phyloP scores from a whole-genome alignment of 2,797 vertebrate genomes.

The Mastacembelus armatus region DNA sequence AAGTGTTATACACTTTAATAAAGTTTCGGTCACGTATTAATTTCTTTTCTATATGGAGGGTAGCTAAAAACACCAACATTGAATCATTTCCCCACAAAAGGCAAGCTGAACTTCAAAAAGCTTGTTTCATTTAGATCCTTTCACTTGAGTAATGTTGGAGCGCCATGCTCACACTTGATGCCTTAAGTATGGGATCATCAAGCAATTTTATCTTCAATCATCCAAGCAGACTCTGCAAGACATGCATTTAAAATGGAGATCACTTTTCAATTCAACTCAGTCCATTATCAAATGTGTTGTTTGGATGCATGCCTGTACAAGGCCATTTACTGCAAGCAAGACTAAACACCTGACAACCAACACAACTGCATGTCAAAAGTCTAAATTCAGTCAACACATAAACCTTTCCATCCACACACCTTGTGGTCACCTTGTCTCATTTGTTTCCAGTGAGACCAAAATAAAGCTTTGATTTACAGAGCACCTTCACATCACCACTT shows the following conservation, averaged over 20 bases:
- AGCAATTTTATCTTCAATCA: conserved; percentile 44
- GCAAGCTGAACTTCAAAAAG: too few species aligned
- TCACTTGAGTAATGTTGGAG: too few species aligned
- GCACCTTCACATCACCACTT: too few species aligned
- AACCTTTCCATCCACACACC: background rate
- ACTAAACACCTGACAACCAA: conserved; percentile 33
- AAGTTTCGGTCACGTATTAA: too few species aligned
- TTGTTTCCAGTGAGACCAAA: background rate
- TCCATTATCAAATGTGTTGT: conserved; percentile 46
- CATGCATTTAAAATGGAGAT: conserved; percentile 36
- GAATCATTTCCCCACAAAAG: too few species aligned
- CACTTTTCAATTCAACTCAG: conserved; percentile 48
- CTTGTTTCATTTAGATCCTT: too few species aligned
- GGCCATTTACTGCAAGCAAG: conserved; percentile 21
- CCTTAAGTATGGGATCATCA: conserved; percentile 44
- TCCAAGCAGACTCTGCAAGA: conserved; percentile 23
- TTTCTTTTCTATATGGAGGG: too few species aligned
- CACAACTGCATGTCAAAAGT: conserved; percentile 20
- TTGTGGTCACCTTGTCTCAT: background rate
- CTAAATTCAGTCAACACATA: conserved; percentile 40
- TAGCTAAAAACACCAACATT: too few species aligned
- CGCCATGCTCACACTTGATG: conserved; percentile 18
- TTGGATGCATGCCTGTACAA: conserved; percentile 36
- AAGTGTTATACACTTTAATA: too few species aligned
- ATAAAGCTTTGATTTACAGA: background rate